phyloP scores from a whole-genome alignment of 1,140 invertebrate species.

The Eciton burchellii region DNA sequence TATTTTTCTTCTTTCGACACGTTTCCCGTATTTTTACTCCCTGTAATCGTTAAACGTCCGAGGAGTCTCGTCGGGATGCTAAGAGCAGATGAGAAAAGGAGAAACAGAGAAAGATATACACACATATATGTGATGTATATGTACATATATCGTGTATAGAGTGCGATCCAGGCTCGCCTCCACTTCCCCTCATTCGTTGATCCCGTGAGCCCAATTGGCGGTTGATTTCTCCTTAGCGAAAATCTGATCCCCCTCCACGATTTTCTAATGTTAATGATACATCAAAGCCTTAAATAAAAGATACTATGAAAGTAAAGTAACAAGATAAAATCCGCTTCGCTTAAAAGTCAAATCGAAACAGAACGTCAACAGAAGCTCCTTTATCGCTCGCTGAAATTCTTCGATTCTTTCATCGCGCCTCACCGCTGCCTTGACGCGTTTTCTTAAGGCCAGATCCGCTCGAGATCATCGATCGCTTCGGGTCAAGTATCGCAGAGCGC shows the following conservation, averaged over 20 bases:
- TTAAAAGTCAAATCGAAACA: too few relatives aligned
- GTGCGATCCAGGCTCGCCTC: conserved; percentile 41
- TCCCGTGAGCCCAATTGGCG: conserved; percentile 35
- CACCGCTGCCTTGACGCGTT: conserved; percentile 36
- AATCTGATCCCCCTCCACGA: conserved; percentile 52
- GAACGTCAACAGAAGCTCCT: conserved; percentile 30
- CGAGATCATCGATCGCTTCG: conserved; percentile 38
- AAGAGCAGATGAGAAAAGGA: conserved; percentile 25
- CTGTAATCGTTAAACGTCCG: conserved; percentile 77
- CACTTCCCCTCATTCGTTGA: conserved; percentile 40
- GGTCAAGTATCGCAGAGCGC: not conserved
- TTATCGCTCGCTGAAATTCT: conserved; percentile 17
- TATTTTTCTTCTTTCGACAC: conserved; percentile 81
- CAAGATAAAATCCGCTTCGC: conserved; percentile 29
- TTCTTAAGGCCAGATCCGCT: conserved; percentile 12
- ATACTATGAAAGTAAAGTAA: conserved; percentile 50
- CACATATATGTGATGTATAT: conserved; percentile 13
- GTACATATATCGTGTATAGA: conserved; percentile 4
- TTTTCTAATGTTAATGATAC: conserved; percentile 46
- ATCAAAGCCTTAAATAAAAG: conserved; percentile 39
- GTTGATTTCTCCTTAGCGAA: conserved; percentile 27
- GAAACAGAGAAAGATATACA: conserved; percentile 26
- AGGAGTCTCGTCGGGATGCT: conserved; percentile 68
- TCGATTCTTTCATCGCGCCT: conserved; percentile 31
- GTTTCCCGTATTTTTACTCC: conserved; percentile 79